Conservation (phyloP, 2,797 vertebrate species). For the Salmo trutta region DNA sequence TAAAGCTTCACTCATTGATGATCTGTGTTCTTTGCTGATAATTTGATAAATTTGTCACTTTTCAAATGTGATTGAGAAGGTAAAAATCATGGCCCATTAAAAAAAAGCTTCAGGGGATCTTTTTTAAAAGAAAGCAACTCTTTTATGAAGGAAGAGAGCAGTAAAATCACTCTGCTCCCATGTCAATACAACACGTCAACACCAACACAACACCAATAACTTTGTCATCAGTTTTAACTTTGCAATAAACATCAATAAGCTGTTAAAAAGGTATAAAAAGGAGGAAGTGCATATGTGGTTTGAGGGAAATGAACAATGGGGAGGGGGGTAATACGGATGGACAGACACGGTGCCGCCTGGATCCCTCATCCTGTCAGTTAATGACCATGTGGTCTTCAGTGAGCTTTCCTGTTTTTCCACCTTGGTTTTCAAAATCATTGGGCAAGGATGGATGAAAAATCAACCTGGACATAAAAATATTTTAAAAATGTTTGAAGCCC, state of each 20-base stretch:
- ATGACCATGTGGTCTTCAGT: background rate
- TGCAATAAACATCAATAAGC: background rate
- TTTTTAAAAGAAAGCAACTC: background rate
- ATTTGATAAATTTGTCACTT: background rate
- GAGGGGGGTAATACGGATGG: background rate
- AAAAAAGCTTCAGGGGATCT: background rate
- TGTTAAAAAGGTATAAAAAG: background rate
- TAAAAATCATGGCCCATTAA: background rate
- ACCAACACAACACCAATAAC: background rate
- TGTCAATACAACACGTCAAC: background rate
- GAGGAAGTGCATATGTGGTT: background rate
- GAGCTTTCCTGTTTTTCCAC: slow-evolving; percentile 5
- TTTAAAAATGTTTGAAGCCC: background rate
- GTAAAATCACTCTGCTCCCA: background rate
- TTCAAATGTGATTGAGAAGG: background rate
- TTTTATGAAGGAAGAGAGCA: background rate
- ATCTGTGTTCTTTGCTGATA: background rate
- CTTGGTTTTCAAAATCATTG: background rate
- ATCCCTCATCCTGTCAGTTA: background rate
- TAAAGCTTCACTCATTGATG: background rate
- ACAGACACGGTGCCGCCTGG: background rate
- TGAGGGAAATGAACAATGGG: background rate
- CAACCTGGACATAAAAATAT: background rate
- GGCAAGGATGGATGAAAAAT: background rate
- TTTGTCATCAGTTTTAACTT: background rate